phyloP scores from a whole-genome alignment of 2,113 vertebrate genomes.

The Mola mola region DNA sequence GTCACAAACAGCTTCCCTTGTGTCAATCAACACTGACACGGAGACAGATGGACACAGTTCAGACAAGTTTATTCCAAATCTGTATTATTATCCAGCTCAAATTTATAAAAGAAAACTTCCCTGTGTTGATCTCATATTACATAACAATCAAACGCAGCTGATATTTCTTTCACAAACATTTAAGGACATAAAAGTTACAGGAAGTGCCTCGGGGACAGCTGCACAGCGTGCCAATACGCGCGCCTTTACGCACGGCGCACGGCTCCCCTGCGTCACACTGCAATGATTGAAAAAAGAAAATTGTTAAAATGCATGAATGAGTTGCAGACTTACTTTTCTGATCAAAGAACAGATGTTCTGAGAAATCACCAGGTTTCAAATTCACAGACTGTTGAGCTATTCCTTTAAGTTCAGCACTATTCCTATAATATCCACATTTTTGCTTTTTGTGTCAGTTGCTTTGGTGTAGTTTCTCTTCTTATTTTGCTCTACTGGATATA shows the following conservation, averaged over 20 bases:
- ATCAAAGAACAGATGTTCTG: too few relatives aligned
- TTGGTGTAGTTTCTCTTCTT: too few relatives aligned
- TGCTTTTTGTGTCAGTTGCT: too few relatives aligned
- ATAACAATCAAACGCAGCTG: too few relatives aligned
- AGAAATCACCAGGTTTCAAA: too few relatives aligned
- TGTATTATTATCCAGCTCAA: background rate
- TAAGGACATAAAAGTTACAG: constrained; percentile 85
- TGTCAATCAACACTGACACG: background rate
- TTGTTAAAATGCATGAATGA: background rate
- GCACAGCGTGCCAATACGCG: constrained; percentile 85
- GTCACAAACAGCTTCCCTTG: too few relatives aligned
- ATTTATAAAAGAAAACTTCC: constrained; percentile 27
- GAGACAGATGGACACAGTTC: background rate
- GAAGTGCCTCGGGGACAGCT: constrained; percentile 82
- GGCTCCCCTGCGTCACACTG: constrained; percentile 83
- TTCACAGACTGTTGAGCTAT: too few relatives aligned
- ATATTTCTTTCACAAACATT: constrained; percentile 79
- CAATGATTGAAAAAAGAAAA: background rate
- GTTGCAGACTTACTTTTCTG: too few relatives aligned
- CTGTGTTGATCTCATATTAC: constrained; percentile 9
- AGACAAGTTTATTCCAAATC: background rate
- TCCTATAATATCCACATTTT: too few relatives aligned
- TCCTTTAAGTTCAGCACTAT: too few relatives aligned
- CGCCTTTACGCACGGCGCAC: constrained; percentile 85
- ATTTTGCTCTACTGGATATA: too few relatives aligned